Base-by-base conservation (phyloP, 2,888 invertebrate species). In the Pheosia tremula region DNA sequence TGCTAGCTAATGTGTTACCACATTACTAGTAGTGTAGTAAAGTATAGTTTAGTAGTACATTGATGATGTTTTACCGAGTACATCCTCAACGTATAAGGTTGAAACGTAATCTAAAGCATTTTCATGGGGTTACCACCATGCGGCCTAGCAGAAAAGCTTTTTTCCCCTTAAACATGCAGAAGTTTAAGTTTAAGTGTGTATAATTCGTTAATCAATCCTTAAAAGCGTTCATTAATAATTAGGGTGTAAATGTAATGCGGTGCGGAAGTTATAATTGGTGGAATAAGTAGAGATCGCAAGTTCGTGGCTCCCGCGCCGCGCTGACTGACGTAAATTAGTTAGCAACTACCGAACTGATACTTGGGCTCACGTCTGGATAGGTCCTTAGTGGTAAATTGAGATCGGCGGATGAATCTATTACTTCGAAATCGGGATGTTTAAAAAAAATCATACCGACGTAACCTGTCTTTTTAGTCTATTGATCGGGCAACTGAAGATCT, bases 211-310 rank as follows among this genome's bases (percentile, higher is more conserved):
- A 58, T 52, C 50, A 62, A 49, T 68, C 59, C 76, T 74, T 76
- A 74, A 67, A 71, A 63, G 49, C 64, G 65, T 71, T 65, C 65
- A 60, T 70, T 71, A 73, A 72, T 75, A 69, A 68, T 62, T 61
- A 70, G 63, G 73, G 72, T 71, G 73, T 75, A 66, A 75, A 74
- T 76, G 74, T 82, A 80, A 80, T 75, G 75, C 75, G 72, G 81
- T 24, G 24, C 68, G 72, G 71, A 88, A 90, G 85, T 90, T 90
- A 86, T 89, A 88, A 90, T 90, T 89, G 86, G 82, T 74, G 72
- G 80, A 86, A 85, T 86, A 85, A 86, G 82, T 80, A 80, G 82
- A 85, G 84, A 85, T 89, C 82, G 80, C 73, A 73, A 79, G 82
- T 80, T 86, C 82, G 74, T 84, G 39, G 81, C 74, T 67, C 75